These are phyloP conservation scores for Lepas anatifera DNA, from an alignment of 2,888 invertebrate genomes.

Conservation along the genomic window DNA sequence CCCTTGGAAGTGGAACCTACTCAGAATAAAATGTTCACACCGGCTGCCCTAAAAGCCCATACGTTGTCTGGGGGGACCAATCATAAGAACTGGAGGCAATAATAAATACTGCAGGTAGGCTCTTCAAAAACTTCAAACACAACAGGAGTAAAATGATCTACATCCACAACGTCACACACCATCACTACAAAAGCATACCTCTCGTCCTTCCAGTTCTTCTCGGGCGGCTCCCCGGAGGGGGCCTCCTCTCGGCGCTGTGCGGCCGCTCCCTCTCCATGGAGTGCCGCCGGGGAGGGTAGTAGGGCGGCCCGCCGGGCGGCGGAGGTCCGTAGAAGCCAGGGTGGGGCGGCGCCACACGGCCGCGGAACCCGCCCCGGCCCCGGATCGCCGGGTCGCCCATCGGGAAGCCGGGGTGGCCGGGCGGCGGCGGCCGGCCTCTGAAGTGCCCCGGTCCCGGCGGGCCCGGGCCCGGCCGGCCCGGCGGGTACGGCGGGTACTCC, in stretches of 20 bases:
- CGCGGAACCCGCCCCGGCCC: slow-evolving; percentile 1
- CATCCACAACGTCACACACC: too few species aligned
- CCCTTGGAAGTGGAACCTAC: too few species aligned
- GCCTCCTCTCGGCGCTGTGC: background rate
- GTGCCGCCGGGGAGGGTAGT: background rate
- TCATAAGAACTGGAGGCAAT: too few species aligned
- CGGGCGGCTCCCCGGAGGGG: background rate
- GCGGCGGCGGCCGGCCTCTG: slow-evolving; percentile 14
- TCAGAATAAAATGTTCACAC: too few species aligned
- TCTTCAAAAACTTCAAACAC: too few species aligned
- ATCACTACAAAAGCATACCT: too few species aligned
- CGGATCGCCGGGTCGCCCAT: slow-evolving; percentile 6
- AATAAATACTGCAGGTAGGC: too few species aligned
- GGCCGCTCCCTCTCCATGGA: background rate
- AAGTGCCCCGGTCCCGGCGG: background rate
- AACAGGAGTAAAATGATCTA: too few species aligned
- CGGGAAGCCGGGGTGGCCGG: background rate
- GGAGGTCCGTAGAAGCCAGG: slow-evolving; percentile 2
- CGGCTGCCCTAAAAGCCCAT: too few species aligned
- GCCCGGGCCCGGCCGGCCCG: slow-evolving; percentile 1
- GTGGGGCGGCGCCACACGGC: slow-evolving; percentile 11
- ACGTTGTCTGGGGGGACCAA: too few species aligned
- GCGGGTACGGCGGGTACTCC: slow-evolving; percentile 13
- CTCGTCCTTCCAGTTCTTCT: background rate
- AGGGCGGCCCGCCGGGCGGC: background rate